A percentile compares a stretch with the other conserved stretches of the same genome.
Evolutionary conservation across 2,888 invertebrate species (phyloP).

Genomic region (Hoplodrina ambigua): DNA sequence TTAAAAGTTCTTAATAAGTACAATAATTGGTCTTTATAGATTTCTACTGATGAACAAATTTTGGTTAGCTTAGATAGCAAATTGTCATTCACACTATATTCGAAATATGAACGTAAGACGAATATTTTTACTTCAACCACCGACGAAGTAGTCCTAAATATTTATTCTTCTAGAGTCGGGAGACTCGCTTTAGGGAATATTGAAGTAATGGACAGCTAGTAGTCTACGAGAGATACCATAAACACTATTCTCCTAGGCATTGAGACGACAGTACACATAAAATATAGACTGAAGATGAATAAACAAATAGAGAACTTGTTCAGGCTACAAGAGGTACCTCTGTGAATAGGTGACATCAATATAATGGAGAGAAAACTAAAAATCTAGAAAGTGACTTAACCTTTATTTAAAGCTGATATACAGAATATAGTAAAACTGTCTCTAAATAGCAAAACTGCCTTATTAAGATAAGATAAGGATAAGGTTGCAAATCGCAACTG

Average conservation of each 20-base stretch:
- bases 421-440: too few relatives aligned
- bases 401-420: not conserved
- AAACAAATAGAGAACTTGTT: constrained; percentile 13
- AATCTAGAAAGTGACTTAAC: not conserved
- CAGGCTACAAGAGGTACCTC: constrained; percentile 5
- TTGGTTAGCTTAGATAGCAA: not conserved
- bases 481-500: too few relatives aligned
- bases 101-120: constrained; percentile 6
- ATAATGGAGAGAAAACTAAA: not conserved
- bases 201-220: constrained; percentile 49
- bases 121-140: constrained; percentile 11
- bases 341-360: constrained; percentile 14
- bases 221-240: constrained; percentile 31
- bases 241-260: constrained; percentile 35
- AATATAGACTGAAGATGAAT: constrained; percentile 40
- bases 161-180: constrained; percentile 38
- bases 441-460: too few relatives aligned
- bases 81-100: constrained; percentile 1
- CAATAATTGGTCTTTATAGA: too few relatives aligned
- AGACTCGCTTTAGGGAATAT: constrained; percentile 50
- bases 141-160: constrained; percentile 26
- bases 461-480: too few relatives aligned
- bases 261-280: constrained; percentile 25
- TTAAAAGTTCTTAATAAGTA: too few relatives aligned
- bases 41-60: not conserved